phyloP scores from a whole-genome alignment of 1,140 invertebrate species.

The Zaprionus capensis region DNA sequence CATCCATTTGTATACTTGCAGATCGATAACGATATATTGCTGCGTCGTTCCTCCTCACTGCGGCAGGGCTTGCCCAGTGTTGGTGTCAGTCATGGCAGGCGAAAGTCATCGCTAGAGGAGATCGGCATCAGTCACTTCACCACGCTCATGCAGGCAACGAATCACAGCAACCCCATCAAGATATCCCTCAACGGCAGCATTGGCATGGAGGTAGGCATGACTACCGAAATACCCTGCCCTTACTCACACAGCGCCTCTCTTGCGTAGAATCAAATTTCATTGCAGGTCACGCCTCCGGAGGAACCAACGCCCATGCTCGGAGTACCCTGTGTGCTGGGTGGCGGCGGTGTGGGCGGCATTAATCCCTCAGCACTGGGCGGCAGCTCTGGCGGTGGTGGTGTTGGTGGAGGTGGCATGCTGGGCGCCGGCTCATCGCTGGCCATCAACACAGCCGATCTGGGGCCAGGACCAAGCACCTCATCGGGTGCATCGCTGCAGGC shows the following conservation, averaged over 20 bases:
- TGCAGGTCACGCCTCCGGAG: conserved; percentile 88
- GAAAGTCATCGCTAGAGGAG: conserved; percentile 94
- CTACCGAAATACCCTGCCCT: not conserved
- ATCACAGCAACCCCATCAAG: conserved; percentile 90
- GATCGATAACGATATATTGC: conserved; percentile 91
- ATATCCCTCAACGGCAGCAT: conserved; percentile 94
- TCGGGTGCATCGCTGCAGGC: conserved; percentile 70
- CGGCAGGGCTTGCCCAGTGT: conserved; percentile 89
- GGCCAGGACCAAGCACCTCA: conserved; percentile 63
- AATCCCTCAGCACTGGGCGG: conserved; percentile 81
- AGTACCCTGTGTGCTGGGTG: conserved; percentile 85
- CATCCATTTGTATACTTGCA: conserved; percentile 50
- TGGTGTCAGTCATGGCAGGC: conserved; percentile 85
- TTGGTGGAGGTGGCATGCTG: conserved; percentile 45
- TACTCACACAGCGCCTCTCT: not conserved
- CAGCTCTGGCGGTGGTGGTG: conserved; percentile 48
- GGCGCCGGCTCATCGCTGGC: conserved; percentile 66
- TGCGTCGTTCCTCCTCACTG: conserved; percentile 92
- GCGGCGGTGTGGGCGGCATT: conserved; percentile 82
- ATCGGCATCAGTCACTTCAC: conserved; percentile 92
- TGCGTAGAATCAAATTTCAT: conserved; percentile 69
- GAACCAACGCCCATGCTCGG: conserved; percentile 87
- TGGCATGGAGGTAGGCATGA: conserved; percentile 90
- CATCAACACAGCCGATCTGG: conserved; percentile 76
- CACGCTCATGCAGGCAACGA: conserved; percentile 86